Percentiles rank a stretch among this genome's conserved stretches.
Conservation (phyloP, 2,113 vertebrate species). For the Diphyllodes magnificus region DNA sequence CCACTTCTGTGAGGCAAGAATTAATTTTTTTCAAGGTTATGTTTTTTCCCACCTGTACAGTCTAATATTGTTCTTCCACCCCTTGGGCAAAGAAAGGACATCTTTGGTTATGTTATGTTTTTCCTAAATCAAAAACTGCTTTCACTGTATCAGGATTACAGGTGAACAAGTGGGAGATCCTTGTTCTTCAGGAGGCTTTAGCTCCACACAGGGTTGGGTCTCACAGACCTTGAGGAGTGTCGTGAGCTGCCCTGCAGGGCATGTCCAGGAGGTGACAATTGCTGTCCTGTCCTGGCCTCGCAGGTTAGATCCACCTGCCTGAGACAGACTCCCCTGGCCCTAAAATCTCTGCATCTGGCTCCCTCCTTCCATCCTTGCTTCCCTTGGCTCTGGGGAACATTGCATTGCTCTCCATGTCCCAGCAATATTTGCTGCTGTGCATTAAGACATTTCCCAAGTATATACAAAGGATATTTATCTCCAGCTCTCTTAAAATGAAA, state of each 20-base stretch:
- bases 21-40: background rate
- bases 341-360: rapidly evolving
- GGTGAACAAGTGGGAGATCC: background rate
- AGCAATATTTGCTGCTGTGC: background rate
- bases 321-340: background rate
- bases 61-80: background rate
- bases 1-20: background rate
- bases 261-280: background rate
- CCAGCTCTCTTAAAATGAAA: background rate
- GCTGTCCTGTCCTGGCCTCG: background rate
- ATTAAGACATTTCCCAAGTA: background rate
- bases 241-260: background rate
- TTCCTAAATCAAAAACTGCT: background rate
- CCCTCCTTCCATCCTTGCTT: background rate
- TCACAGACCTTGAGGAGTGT: background rate
- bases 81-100: background rate
- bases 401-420: background rate
- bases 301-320: background rate
- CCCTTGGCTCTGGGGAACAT: rapidly evolving
- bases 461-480: rapidly evolving
- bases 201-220: background rate
- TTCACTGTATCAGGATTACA: background rate
- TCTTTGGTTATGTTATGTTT: background rate
- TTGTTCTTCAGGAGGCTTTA: background rate
- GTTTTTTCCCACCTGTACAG: background rate